These are phyloP conservation scores for Temnothorax ravouxi DNA, from an alignment of 2,888 invertebrate species.

Conservation along the genomic window DNA sequence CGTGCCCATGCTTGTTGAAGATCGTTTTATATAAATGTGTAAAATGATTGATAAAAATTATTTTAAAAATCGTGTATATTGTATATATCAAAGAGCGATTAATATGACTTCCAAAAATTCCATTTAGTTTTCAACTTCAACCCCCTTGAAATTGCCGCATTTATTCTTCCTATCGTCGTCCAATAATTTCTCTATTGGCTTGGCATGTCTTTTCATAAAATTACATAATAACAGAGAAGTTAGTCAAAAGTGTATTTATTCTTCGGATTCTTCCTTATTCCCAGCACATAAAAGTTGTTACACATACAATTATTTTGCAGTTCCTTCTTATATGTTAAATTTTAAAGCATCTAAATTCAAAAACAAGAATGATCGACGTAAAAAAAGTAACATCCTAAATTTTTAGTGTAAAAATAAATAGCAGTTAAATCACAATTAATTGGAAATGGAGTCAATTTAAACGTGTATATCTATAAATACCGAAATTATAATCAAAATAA, in stretches of 20 bases:
- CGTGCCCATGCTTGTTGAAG: not conserved
- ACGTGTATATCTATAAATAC: constrained; percentile 86
- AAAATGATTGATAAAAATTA: not conserved
- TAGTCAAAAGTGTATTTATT: not conserved
- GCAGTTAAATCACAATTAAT: not conserved
- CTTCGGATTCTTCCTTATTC: too few species aligned
- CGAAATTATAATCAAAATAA: constrained; percentile 6
- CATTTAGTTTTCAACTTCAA: not conserved
- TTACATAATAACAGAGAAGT: not conserved
- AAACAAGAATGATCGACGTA: not conserved
- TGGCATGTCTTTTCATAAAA: not conserved
- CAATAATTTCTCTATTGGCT: not conserved
- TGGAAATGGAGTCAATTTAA: constrained; percentile 79
- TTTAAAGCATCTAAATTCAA: not conserved
- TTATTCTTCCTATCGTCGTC: not conserved
- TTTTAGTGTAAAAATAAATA: not conserved
- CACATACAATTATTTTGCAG: too few species aligned
- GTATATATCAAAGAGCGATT: not conserved
- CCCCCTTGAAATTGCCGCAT: constrained; percentile 16
- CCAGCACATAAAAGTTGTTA: too few species aligned
- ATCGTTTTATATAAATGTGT: not conserved
- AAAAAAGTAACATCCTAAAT: not conserved
- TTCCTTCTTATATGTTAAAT: not conserved
- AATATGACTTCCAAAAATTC: constrained; percentile 1
- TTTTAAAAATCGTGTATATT: not conserved